phyloP scores from a whole-genome alignment of 1,140 invertebrate genomes.

The Harlomillsia oculata region DNA sequence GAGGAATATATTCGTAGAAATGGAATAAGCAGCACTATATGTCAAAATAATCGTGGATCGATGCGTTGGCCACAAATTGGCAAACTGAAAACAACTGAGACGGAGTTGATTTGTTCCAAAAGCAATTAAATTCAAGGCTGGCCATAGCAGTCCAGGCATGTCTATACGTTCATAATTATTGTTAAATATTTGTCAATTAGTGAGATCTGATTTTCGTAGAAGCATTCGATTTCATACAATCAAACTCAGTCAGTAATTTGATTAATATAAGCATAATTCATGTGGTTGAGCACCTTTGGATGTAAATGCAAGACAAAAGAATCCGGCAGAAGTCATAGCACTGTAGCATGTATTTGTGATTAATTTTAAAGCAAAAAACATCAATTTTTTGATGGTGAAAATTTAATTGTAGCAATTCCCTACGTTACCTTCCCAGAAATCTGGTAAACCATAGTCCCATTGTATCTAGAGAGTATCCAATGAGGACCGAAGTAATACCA shows the following conservation, averaged over 20 bases:
- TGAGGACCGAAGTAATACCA: conserved; percentile 23
- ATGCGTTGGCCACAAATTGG: conserved; percentile 18
- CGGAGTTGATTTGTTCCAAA: conserved; percentile 24
- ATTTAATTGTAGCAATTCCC: not conserved
- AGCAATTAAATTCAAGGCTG: conserved; percentile 23
- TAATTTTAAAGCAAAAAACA: not conserved
- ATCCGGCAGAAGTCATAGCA: conserved; percentile 12
- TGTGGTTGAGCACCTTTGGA: conserved; percentile 11
- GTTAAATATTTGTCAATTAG: too few relatives aligned
- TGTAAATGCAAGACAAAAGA: conserved; percentile 24
- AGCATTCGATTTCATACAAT: not conserved
- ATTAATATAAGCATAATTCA: not conserved
- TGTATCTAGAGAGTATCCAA: conserved; percentile 26
- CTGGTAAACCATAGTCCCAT: conserved; percentile 23
- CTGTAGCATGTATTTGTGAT: conserved; percentile 6
- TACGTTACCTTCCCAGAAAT: conserved; percentile 15
- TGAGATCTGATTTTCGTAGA: not conserved
- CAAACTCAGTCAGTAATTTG: not conserved
- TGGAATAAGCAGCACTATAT: conserved; percentile 27
- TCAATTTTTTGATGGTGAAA: not conserved
- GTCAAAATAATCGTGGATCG: conserved; percentile 18
- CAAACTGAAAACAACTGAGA: conserved; percentile 25
- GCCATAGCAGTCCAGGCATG: conserved; percentile 21
- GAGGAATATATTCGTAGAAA: conserved; percentile 24
- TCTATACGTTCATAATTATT: conserved; percentile 7